Conservation (phyloP, 2,888 invertebrate species). For the Apodemia duryi region DNA sequence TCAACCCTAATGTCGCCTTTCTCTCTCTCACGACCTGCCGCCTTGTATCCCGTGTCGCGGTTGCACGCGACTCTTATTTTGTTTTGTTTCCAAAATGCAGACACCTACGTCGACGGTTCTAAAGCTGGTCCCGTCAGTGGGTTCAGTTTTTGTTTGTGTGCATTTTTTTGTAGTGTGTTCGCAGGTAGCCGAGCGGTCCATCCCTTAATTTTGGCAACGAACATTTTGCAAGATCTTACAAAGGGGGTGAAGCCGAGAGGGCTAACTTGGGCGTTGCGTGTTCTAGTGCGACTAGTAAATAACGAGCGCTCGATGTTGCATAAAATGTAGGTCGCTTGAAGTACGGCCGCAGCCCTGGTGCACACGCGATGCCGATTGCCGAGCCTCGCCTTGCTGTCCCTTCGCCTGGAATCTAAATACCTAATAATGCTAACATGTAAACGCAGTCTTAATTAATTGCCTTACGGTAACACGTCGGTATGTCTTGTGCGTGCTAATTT, state of each 20-base stretch:
- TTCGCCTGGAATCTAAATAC: conserved; percentile 33
- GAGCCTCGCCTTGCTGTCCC: conserved; percentile 46
- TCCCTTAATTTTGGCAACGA: conserved; percentile 44
- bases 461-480: conserved; percentile 26
- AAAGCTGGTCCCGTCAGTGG: conserved; percentile 61
- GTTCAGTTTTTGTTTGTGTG: conserved; percentile 68
- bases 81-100: conserved; percentile 78
- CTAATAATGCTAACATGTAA: conserved; percentile 22
- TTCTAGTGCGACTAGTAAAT: conserved; percentile 54
- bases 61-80: conserved; percentile 73
- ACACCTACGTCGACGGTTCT: conserved; percentile 66
- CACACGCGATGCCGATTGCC: conserved; percentile 63
- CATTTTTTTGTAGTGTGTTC: conserved; percentile 65
- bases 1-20: conserved; percentile 64
- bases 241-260: conserved; percentile 43
- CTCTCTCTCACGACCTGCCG: conserved; percentile 72
- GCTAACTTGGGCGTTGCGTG: conserved; percentile 50
- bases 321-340: conserved; percentile 77
- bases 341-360: conserved; percentile 54
- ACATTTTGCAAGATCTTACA: conserved; percentile 33
- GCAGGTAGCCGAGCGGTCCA: conserved; percentile 61
- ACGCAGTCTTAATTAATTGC: conserved; percentile 47
- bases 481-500: conserved; percentile 6
- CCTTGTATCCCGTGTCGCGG: conserved; percentile 66
- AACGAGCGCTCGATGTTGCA: conserved; percentile 61